Base-by-base conservation (phyloP, 2,888 invertebrate species). In the Willowsia nigromaculata region DNA sequence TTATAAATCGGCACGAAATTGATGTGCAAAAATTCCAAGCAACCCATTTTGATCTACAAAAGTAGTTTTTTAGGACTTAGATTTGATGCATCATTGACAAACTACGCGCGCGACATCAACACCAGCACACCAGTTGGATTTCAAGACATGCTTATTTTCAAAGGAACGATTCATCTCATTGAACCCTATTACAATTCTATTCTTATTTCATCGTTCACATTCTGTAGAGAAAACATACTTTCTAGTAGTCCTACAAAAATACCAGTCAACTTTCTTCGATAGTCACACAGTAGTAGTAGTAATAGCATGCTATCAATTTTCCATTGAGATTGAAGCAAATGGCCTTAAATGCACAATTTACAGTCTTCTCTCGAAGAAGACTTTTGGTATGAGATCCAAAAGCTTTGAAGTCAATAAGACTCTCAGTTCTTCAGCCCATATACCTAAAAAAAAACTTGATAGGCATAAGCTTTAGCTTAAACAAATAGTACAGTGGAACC, bases 141-240 rank as follows among this genome's bases (percentile, higher is more conserved):
- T 27, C 27, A 65, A 27, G 30, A 65, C 33, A 25, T 22, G 30
- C 65, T 65, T 40, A n/a, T 30, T 65, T 65, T 65, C 65, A n/a
- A 37, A 40, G 5, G 9, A 40, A 1, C 37, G 33, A 37, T 40
- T 68, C 30, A 68, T 22, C 37, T 22, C 13, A 68, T 68, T 68
- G 68, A 37, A 68, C 37, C 30, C 68, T 18, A n/a, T 68, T 68
- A 68, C 68, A 37, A 68, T 68, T 68, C 68, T 40, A 68, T 68
- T 68, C 9, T 25, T 25, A 25, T 59, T 25, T 18, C 11, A 59
- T 59, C 25, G 4, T 50, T 50, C n/a, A 18, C 50, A 50, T 59
- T 59, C 59, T 11, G n/a, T n/a, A 1, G 25, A 59, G 25, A 25
- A 59, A 59, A 59, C 27, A 11, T 11, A 6, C 15, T 59, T 4